These are phyloP conservation scores for Cynaeus angustus DNA, from an alignment of 2,888 invertebrate species.

Conservation along the genomic window DNA sequence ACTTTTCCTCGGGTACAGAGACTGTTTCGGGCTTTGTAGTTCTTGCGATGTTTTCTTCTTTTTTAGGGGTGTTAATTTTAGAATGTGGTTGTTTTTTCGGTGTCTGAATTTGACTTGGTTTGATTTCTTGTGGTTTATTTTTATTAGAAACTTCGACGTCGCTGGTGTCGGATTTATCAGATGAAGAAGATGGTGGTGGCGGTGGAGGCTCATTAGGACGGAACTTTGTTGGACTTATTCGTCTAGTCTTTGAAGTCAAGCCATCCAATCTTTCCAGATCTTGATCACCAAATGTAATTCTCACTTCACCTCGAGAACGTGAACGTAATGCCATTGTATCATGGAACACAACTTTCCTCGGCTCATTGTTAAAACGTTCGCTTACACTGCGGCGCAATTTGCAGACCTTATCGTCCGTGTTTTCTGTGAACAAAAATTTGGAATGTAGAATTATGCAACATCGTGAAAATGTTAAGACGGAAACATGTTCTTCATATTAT, in stretches of 20 bases:
- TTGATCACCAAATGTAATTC: conserved; percentile 76
- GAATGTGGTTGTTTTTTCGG: not conserved
- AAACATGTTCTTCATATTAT: too few species aligned
- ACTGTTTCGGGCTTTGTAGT: not conserved
- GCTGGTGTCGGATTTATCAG: not conserved
- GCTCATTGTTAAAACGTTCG: conserved; percentile 67
- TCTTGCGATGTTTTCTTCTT: not conserved
- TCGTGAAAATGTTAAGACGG: too few species aligned
- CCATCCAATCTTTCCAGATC: conserved; percentile 66
- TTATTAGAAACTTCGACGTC: conserved; percentile 50
- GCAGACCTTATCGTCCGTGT: conserved; percentile 47
- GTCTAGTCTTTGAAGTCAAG: conserved; percentile 58
- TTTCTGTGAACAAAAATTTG: conserved; percentile 4
- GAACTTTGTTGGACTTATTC: conserved; percentile 57
- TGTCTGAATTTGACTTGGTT: not conserved
- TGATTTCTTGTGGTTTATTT: not conserved
- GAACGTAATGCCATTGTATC: conserved; percentile 89
- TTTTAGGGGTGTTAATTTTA: not conserved
- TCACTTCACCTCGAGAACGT: conserved; percentile 77
- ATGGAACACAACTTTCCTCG: conserved; percentile 77
- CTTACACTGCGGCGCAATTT: conserved; percentile 69
- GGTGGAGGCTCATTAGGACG: conserved; percentile 73
- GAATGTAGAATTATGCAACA: too few species aligned
- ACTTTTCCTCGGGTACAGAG: not conserved
- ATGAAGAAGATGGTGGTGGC: conserved; percentile 68